Conservation (phyloP, 1,140 invertebrate species). For the Drosophila sucinea region DNA sequence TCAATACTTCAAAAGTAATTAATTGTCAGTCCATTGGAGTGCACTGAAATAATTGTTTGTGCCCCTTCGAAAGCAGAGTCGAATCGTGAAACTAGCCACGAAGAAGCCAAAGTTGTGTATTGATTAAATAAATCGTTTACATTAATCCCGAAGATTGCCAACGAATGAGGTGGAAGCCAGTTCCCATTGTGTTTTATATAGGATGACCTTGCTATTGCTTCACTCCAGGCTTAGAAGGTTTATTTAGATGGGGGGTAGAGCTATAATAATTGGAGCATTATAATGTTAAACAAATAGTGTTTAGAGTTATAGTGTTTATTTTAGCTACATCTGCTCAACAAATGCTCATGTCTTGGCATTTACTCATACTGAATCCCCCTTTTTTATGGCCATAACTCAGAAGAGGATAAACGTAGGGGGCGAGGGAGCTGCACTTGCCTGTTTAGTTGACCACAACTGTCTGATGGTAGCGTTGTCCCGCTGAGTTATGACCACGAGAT, state of each 20-base stretch:
- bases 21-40: no score
- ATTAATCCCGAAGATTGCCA: neutral
- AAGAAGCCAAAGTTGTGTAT: neutral
- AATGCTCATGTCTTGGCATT: slow-evolving; percentile 47
- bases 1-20: no score
- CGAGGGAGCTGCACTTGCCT: slow-evolving; percentile 24
- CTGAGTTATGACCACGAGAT: slow-evolving; percentile 43
- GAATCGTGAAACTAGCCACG: neutral
- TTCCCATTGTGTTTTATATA: no score
- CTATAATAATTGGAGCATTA: no score
- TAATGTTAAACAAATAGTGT: no score
- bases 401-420: slow-evolving; percentile 1
- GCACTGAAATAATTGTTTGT: no score
- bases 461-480: slow-evolving; percentile 29
- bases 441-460: slow-evolving; percentile 35
- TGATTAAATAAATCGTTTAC: slow-evolving; percentile 3
- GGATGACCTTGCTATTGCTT: no score
- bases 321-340: slow-evolving; percentile 21
- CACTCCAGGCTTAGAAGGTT: no score
- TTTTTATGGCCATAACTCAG: slow-evolving; percentile 54
- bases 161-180: slow-evolving; percentile 7
- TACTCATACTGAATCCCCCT: slow-evolving; percentile 48
- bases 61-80: no score
- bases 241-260: no score
- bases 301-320: slow-evolving; percentile 9